Base-by-base conservation (phyloP, 2,888 invertebrate genomes). In the Caenorhabditis becei region DNA sequence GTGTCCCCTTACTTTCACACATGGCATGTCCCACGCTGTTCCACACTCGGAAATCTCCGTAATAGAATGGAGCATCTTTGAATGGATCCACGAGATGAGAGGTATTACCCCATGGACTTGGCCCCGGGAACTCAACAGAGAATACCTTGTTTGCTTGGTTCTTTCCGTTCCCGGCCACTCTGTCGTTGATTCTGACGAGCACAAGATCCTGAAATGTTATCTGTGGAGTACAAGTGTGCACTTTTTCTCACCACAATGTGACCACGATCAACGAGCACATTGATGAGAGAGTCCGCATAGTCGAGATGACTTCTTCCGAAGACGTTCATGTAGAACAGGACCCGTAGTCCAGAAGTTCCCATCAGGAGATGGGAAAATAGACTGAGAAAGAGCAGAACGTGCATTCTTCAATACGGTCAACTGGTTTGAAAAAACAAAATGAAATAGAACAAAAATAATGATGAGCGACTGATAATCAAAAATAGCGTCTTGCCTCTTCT, bases 261-360 rank as follows among this genome's bases (percentile, higher is more conserved):
- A 0, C 83, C 85, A 16, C 58, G 32, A 0, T 70, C 59, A 11
- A 51, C 24, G 26, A 85, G 59, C 14, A 65, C 53, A 24, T 82
- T 71, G n/a, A 82, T 75, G n/a, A 85, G 47, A 11, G 70, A 71
- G 24, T 81, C 70, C 1, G 66, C 56, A 26, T 74, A 84, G 41
- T 85, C 82, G 47, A 85, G 49, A 61, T 84, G 85, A 41, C 82
- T 84, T 41, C 71, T 77, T 10, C 82, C 84, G 44, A 82, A 61
- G 11, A 80, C 28, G 23, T 65, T 70, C 14, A 70, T 24, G 41
- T 77, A 79, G 41, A 83, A 61, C 5, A 83, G 35, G 41, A 83
- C 47, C 53, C 59, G 32, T 1, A 70, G n/a, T 14, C 35, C 32
- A 20, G 18, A 10, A 11, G 51, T 14, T 24, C 24, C 41, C 16